phyloP scores from a whole-genome alignment of 2,888 invertebrate genomes.

The Caenorhabditis parvicauda region DNA sequence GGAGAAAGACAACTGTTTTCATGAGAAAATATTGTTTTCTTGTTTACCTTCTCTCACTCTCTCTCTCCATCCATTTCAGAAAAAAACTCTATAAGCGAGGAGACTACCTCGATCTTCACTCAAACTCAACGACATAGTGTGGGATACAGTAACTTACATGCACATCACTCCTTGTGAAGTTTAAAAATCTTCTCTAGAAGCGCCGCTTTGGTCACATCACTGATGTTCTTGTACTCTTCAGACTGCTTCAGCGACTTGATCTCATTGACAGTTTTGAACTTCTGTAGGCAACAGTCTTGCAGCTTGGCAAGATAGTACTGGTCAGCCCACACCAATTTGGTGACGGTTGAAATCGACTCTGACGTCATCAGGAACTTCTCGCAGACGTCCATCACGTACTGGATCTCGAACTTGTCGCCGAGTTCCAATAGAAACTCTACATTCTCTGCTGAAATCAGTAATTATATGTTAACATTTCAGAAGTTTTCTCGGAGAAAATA shows the following conservation, averaged over 20 bases:
- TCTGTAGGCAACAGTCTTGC: constrained; percentile 54
- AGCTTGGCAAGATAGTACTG: constrained; percentile 55
- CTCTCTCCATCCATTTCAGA: too few relatives aligned
- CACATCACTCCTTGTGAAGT: too few relatives aligned
- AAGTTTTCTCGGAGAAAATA: neutral
- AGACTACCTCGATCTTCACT: too few relatives aligned
- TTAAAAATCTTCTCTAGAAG: constrained; percentile 56
- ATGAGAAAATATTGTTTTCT: too few relatives aligned
- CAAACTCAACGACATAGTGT: too few relatives aligned
- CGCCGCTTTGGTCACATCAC: constrained; percentile 56
- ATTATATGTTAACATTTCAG: neutral
- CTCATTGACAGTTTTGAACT: constrained; percentile 45
- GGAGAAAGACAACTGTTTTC: too few relatives aligned
- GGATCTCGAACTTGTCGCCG: constrained; percentile 65
- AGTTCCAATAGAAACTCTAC: constrained; percentile 64
- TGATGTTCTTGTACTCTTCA: constrained; percentile 57
- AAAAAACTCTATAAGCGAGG: too few relatives aligned
- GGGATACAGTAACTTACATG: too few relatives aligned
- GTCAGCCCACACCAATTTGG: constrained; percentile 59
- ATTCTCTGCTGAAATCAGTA: constrained; percentile 61
- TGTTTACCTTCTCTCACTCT: too few relatives aligned
- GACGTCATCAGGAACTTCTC: constrained; percentile 63
- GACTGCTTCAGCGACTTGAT: constrained; percentile 43
- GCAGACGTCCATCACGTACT: constrained; percentile 63
- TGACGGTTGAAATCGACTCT: constrained; percentile 59